These are phyloP conservation scores for Odontamblyopus rebecca DNA, from an alignment of 2,797 vertebrate species.

Conservation along the genomic window DNA sequence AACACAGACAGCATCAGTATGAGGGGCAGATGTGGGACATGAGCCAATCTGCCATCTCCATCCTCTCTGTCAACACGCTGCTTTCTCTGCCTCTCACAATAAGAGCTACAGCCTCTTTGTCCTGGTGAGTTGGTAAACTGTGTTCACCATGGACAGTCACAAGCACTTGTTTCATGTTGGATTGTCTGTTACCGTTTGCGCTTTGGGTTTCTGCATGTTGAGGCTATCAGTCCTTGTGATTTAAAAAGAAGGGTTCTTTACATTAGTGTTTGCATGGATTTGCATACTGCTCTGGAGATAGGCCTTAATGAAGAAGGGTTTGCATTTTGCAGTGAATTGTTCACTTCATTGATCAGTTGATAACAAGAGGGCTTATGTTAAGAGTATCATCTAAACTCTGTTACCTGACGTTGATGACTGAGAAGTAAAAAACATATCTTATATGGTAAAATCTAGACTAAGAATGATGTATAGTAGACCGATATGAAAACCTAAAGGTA, in stretches of 20 bases:
- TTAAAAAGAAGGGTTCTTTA: constrained; percentile 38
- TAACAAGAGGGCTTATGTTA: neutral
- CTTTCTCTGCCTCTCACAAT: constrained; percentile 68
- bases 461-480: neutral
- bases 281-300: constrained; percentile 49
- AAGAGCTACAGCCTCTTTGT: constrained; percentile 65
- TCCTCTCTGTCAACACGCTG: constrained; percentile 76
- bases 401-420: neutral
- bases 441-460: neutral
- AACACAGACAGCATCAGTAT: constrained; percentile 43
- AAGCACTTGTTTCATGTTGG: constrained; percentile 59
- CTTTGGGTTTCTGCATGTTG: constrained; percentile 39
- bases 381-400: neutral
- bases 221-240: constrained; percentile 36
- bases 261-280: constrained; percentile 58
- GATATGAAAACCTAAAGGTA: neutral
- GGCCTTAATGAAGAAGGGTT: constrained; percentile 51
- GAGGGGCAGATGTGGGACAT: constrained; percentile 74
- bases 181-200: constrained; percentile 54
- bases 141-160: constrained; percentile 47
- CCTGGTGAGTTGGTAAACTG: constrained; percentile 57
- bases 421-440: neutral
- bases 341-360: neutral
- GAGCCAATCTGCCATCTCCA: constrained; percentile 71
- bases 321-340: constrained; percentile 11